Conservation (phyloP, 2,888 invertebrate genomes). For the Acronicta alni region DNA sequence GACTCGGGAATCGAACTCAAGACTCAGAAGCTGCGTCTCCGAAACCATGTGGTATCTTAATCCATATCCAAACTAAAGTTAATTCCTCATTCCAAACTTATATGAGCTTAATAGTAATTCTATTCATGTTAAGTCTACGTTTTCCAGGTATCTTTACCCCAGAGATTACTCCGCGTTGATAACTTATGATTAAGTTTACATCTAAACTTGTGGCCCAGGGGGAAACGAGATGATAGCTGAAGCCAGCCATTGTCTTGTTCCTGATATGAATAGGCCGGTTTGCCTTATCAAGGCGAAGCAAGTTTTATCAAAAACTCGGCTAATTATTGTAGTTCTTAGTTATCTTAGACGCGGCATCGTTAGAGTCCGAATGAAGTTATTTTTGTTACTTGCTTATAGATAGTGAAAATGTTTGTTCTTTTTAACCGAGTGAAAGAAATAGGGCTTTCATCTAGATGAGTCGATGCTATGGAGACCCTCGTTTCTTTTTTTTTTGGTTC, state of each 20-base stretch:
- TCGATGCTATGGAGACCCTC: too few relatives aligned
- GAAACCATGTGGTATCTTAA: too few relatives aligned
- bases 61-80: too few relatives aligned
- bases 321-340: conserved; percentile 5
- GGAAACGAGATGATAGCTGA: conserved; percentile 44
- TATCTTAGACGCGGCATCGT: background rate
- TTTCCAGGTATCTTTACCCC: conserved; percentile 15
- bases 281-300: conserved; percentile 27
- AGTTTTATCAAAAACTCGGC: conserved; percentile 39
- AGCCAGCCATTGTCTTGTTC: conserved; percentile 32
- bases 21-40: too few relatives aligned
- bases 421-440: too few relatives aligned
- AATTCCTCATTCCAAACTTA: background rate
- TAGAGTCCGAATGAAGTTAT: background rate
- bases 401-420: too few relatives aligned
- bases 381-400: background rate
- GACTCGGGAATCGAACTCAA: too few relatives aligned
- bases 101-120: too few relatives aligned
- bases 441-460: too few relatives aligned
- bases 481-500: too few relatives aligned
- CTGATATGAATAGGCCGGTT: conserved; percentile 25
- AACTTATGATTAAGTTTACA: conserved; percentile 50
- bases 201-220: conserved; percentile 38
- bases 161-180: conserved; percentile 39
- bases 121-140: conserved; percentile 5